Percentiles rank a stretch among this genome's conserved stretches.
Evolutionary conservation across 1,140 invertebrate species (phyloP).

Genomic region (Holotrichia oblita): DNA sequence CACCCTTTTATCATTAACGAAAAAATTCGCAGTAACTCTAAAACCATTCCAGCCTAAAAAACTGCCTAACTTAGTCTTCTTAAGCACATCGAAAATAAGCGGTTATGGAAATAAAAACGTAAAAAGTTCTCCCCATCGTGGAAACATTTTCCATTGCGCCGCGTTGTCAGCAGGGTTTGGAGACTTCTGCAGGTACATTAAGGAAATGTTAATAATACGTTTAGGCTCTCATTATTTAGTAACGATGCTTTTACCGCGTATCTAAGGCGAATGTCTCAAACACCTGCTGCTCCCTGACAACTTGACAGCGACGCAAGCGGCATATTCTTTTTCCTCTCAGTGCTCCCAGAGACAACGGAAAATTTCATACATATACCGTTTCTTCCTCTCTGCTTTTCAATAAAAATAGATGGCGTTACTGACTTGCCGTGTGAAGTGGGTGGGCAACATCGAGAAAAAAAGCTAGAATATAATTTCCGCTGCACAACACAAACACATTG

Average conservation of each 20-base stretch:
- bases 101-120: neutral
- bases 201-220: constrained; percentile 53
- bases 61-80: neutral
- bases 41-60: too few relatives aligned
- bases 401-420: constrained; percentile 27
- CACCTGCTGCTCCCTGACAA: constrained; percentile 29
- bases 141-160: constrained; percentile 38
- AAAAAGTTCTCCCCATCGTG: neutral
- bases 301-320: constrained; percentile 5
- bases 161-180: neutral
- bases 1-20: too few relatives aligned
- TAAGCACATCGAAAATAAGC: neutral
- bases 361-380: constrained; percentile 7
- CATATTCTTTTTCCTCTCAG: neutral
- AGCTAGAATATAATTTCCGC: constrained; percentile 20
- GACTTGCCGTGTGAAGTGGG: neutral
- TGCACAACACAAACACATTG: neutral
- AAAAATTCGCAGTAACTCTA: too few relatives aligned
- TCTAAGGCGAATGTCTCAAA: constrained; percentile 40
- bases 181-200: constrained; percentile 46
- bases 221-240: constrained; percentile 57
- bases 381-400: constrained; percentile 20
- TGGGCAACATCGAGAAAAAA: neutral
- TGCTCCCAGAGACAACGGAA: neutral
- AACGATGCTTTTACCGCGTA: constrained; percentile 57